These are phyloP conservation scores for Metopolophium dirhodum DNA, from an alignment of 1,140 invertebrate species.

Conservation along the genomic window DNA sequence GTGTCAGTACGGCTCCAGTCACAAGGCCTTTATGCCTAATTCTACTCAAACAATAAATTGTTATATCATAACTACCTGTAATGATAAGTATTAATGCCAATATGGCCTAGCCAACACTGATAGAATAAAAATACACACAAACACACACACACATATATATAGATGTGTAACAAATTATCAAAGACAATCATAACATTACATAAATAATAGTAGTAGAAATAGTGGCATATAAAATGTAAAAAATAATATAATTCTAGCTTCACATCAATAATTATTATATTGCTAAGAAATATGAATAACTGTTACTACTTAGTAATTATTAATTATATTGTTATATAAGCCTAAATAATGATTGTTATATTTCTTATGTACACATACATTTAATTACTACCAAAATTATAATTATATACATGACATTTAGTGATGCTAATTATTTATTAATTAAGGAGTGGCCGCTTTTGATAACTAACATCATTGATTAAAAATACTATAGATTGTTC, in stretches of 20 bases:
- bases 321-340: not conserved
- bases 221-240: not conserved
- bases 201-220: not conserved
- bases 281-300: not conserved
- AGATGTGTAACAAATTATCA: not conserved
- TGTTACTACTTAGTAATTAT: not conserved
- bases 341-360: not conserved
- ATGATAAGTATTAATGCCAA: not conserved
- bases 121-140: not conserved
- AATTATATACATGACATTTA: not conserved
- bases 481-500: too few species aligned
- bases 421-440: not conserved
- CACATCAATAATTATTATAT: not conserved
- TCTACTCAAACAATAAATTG: not conserved
- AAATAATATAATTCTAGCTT: not conserved
- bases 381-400: not conserved
- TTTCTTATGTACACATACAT: not conserved
- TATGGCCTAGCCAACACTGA: not conserved
- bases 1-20: not conserved
- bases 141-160: not conserved
- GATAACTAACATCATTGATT: not conserved
- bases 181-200: not conserved
- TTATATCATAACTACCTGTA: not conserved
- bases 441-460: not conserved
- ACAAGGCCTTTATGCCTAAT: not conserved